Evolutionary conservation across 2,888 invertebrate species (phyloP), one percentile per base, ranked within the genome.

Genomic region (Druceiella hillmani): DNA sequence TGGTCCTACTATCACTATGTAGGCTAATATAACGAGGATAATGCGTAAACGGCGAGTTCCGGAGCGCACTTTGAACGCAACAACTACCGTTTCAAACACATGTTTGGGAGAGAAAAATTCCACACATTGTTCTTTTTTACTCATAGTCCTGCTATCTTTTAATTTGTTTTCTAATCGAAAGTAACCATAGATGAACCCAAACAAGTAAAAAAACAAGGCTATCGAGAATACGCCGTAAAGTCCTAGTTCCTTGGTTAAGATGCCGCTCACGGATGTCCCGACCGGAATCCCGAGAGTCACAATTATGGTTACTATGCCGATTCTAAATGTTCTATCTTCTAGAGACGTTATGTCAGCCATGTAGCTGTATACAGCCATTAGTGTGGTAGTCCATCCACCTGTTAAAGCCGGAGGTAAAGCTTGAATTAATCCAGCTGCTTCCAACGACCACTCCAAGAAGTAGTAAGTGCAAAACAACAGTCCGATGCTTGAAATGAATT

Each of bases 341-440:
- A 73, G 38, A 1, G 75, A 64, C 25, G 79, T 75, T 5, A 78
- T 66, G 47, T 78, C 76, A 13, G 78, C 74, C 4, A 82, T 64
- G 47, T 76, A 80, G 46, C 76, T 76, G 54, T 76, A 75, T 29
- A 78, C 62, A 2, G 75, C 75, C 66, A 77, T 71, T 24, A 76
- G 55, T 36, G 74, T 72, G 17, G 74, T 65, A 6, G 77, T 66
- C 41, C 66, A 61, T 13, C 79, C 78, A 16, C 81, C 80, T 14
- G 73, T 70, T 17, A 79, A 57, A 0, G 78, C 74, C 2, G 74
- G 66, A 1, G 78, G 64, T 1, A 78, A 48, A 2, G 67, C 64
- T 59, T 78, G 75, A 33, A 74, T 65, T 29, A 76, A 53, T 3
- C 66, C 77, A 28, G 70, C 74, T 0, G 61, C 56, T 64, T 75